Percentiles rank a stretch among this genome's conserved stretches.
phyloP scores from a whole-genome alignment of 2,797 vertebrate species.

The Pantherophis alleghaniensis region DNA sequence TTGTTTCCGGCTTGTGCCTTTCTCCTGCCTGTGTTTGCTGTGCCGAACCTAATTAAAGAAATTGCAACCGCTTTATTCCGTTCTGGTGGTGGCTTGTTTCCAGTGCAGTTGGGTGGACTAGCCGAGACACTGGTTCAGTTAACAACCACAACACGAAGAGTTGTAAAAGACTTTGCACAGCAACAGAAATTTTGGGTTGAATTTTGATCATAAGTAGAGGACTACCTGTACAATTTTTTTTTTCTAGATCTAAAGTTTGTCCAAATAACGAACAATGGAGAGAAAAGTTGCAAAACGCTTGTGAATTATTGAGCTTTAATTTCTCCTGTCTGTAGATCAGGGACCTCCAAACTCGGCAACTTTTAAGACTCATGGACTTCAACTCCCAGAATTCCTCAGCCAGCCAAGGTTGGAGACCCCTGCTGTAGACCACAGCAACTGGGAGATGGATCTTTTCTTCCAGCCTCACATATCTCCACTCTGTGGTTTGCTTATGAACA shows the following conservation, averaged over 20 bases:
- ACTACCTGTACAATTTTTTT: background rate
- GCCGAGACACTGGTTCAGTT: too few species aligned
- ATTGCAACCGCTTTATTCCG: too few species aligned
- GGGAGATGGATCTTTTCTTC: background rate
- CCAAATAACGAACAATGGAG: background rate
- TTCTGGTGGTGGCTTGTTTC: too few species aligned
- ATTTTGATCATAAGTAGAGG: background rate
- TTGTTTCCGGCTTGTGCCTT: too few species aligned
- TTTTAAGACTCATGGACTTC: background rate
- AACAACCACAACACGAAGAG: too few species aligned
- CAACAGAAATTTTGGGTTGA: background rate
- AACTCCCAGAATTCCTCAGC: background rate
- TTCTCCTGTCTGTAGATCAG: too few species aligned
- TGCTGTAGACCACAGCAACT: background rate
- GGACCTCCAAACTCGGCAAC: background rate
- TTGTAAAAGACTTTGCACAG: background rate
- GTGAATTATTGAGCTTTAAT: background rate
- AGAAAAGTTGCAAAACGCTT: background rate
- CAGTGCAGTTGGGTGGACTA: too few species aligned
- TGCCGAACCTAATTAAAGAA: too few species aligned
- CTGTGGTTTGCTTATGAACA: background rate
- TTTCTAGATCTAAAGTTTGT: background rate
- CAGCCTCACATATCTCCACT: background rate
- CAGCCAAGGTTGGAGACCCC: background rate
- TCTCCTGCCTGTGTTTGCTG: too few species aligned